Percentiles rank a stretch among this genome's conserved stretches.
Conservation (phyloP, 1,140 invertebrate genomes). For the Brachionus angularis region DNA sequence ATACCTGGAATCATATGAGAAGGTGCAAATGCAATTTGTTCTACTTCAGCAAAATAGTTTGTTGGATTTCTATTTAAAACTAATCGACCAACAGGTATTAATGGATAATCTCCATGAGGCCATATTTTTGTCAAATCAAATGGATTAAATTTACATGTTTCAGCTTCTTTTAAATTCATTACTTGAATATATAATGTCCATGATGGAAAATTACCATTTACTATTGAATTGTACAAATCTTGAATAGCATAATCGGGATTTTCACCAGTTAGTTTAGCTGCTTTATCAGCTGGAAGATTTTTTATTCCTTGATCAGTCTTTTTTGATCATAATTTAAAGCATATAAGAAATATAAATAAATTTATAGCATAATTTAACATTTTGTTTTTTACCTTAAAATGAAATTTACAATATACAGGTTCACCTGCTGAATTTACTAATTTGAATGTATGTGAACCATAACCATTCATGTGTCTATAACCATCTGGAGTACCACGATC, state of each 20-base stretch:
- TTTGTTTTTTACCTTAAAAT: constrained; percentile 67
- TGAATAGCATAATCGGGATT: constrained; percentile 84
- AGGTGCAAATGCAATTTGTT: constrained; percentile 89
- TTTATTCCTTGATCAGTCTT: constrained; percentile 82
- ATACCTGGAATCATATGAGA: constrained; percentile 85
- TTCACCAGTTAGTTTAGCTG: constrained; percentile 66
- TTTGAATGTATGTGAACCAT: constrained; percentile 91
- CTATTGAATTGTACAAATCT: constrained; percentile 86
- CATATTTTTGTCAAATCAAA: constrained; percentile 64
- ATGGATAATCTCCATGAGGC: constrained; percentile 81
- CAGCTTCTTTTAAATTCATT: constrained; percentile 63
- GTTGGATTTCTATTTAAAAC: constrained; percentile 67
- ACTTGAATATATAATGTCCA: constrained; percentile 64
- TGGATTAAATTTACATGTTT: constrained; percentile 56
- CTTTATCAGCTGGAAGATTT: constrained; percentile 71
- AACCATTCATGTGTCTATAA: constrained; percentile 86
- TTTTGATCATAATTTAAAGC: not conserved
- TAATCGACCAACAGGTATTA: constrained; percentile 84
- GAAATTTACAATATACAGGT: constrained; percentile 83
- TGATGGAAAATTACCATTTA: constrained; percentile 70
- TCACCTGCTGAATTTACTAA: constrained; percentile 75
- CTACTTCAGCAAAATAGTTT: constrained; percentile 88
- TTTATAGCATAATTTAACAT: not conserved
- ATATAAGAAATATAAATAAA: not conserved
- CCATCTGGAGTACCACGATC: constrained; percentile 89